These are phyloP conservation scores for Drosophila parabipectinata DNA, from an alignment of 1,140 invertebrate genomes.

Conservation along the genomic window DNA sequence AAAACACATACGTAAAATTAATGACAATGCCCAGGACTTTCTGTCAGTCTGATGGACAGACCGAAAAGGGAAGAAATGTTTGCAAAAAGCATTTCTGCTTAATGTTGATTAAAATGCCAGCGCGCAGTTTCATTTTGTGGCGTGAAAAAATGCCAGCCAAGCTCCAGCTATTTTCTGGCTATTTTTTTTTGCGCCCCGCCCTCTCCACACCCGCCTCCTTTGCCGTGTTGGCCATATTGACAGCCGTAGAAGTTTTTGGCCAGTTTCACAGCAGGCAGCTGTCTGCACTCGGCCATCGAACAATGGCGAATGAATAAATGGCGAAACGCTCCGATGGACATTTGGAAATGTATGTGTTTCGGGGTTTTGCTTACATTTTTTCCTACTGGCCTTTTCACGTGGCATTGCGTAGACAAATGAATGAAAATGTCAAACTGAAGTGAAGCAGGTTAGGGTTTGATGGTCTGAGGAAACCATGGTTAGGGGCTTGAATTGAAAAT, in stretches of 20 bases:
- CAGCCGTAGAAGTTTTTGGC: slow-evolving; percentile 67
- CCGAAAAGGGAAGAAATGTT: slow-evolving; percentile 58
- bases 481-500: background rate
- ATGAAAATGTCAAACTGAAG: slow-evolving; percentile 78
- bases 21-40: slow-evolving; percentile 66
- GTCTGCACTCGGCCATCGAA: slow-evolving; percentile 64
- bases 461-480: slow-evolving; percentile 5
- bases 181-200: slow-evolving; percentile 3
- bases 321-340: slow-evolving; percentile 67
- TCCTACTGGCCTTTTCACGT: slow-evolving; percentile 22
- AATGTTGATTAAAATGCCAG: slow-evolving; percentile 82
- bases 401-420: slow-evolving; percentile 78
- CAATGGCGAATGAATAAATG: slow-evolving; percentile 63
- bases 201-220: background rate
- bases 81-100: slow-evolving; percentile 81
- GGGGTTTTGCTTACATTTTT: slow-evolving; percentile 14
- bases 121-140: slow-evolving; percentile 63
- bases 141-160: slow-evolving; percentile 74
- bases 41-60: slow-evolving; percentile 62
- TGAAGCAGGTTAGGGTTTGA: slow-evolving; percentile 32
- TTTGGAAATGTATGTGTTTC: slow-evolving; percentile 52
- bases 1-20: slow-evolving; percentile 77
- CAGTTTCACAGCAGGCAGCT: slow-evolving; percentile 71
- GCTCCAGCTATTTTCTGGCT: slow-evolving; percentile 59
- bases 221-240: slow-evolving; percentile 60